These are phyloP conservation scores for Australoheros facetus DNA, from an alignment of 2,797 vertebrate genomes.

Conservation along the genomic window DNA sequence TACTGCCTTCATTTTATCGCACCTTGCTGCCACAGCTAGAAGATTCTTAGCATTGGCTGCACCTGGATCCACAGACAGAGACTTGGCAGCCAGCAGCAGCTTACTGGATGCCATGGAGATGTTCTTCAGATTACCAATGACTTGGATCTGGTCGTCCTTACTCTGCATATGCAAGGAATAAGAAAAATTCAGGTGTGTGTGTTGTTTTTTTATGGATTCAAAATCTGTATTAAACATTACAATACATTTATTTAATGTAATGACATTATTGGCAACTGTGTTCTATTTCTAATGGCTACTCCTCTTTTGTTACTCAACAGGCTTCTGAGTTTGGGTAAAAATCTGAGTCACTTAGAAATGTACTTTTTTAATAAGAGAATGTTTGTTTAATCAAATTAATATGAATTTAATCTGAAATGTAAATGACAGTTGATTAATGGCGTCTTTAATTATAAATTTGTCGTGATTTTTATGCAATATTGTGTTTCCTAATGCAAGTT, in stretches of 20 bases:
- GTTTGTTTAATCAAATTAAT: background rate
- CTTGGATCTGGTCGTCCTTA: slow-evolving; percentile 98
- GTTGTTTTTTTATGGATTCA: background rate
- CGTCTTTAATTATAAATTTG: no score
- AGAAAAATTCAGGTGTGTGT: background rate
- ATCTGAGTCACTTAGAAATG: slow-evolving; percentile 19
- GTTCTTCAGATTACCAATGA: slow-evolving; percentile 98
- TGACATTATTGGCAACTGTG: background rate
- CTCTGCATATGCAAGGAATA: slow-evolving; percentile 77
- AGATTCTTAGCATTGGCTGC: slow-evolving; percentile 99
- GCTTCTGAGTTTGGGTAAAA: slow-evolving; percentile 56
- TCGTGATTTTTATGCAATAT: background rate
- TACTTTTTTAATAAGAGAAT: background rate
- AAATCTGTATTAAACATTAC: background rate
- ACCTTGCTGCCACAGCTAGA: slow-evolving; percentile 96
- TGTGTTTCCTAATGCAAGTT: background rate
- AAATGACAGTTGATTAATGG: background rate
- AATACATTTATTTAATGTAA: background rate
- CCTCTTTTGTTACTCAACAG: slow-evolving; percentile 18
- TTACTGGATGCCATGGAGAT: slow-evolving; percentile 99
- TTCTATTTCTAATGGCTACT: slow-evolving; percentile 14
- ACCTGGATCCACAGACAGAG: slow-evolving; percentile 96
- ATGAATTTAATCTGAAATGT: background rate
- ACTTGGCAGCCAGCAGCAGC: slow-evolving; percentile 95
- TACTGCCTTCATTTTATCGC: slow-evolving; percentile 45